Evolutionary conservation across 2,797 vertebrate genomes (phyloP), one percentile per base, ranked within the genome.

Genomic region (Microchirus variegatus): DNA sequence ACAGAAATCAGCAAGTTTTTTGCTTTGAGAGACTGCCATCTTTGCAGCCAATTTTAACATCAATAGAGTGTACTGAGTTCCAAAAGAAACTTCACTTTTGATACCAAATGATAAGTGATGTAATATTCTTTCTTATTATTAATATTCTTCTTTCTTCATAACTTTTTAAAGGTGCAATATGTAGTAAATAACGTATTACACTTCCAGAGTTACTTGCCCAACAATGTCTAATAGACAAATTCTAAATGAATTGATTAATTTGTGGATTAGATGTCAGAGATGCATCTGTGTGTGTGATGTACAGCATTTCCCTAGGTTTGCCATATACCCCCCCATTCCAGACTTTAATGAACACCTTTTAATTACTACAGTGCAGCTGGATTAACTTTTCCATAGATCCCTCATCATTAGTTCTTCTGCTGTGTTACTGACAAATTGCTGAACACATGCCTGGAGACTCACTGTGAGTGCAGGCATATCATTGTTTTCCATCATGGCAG

Each of bases 401-500:
- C 82, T 94, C 91, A 91, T 94, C 89, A 91, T 94, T 94, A 93
- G 84, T 83, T 84, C 67, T 73, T 77, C 60, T 70, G 75, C 83
- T 79, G 82, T 91, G 81, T 60, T 87, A 54, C 87, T 92, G 91
- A 94, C 89, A 91, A 93, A 94, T 93, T 77, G 87, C 81, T 78
- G 77, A 93, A 90, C 91, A 90, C 90, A 92, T 92, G 90, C 86
- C 87, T 84, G 83, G 81, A 86, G 90, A 92, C 89, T 89, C 77
- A 74, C 70, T 75, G 86, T 87, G 87, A 91, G 90, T 86, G 76
- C 83, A 86, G 78, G 65, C 75, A 84, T 88, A 82, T 90, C 91
- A 90, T 93, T 93, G 90, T 94, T 92, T 91, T 93, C 89, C 83
- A 89, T 92, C 87, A 88, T 86, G 77, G 88, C 90, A 80, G 87